Conservation (phyloP, 2,797 vertebrate genomes). For the Helarctos malayanus region DNA sequence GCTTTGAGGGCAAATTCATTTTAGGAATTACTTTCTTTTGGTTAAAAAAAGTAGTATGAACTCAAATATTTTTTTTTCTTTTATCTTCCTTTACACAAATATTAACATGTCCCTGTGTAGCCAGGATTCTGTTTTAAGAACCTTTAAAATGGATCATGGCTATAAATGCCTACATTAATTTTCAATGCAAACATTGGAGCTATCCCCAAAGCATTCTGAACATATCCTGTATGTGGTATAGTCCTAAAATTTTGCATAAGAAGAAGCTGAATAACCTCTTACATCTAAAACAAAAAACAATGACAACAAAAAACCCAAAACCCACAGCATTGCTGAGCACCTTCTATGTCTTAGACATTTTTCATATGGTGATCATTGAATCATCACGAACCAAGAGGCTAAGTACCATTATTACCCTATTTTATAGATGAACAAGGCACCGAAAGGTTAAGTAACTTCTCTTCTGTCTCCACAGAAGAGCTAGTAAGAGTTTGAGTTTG, state of each 20-base stretch:
- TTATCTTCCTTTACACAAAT: not conserved
- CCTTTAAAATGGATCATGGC: not conserved
- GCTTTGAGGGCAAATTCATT: not conserved
- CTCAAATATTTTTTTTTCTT: not conserved
- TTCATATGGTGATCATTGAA: not conserved
- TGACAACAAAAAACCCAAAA: not conserved
- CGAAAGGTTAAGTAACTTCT: not conserved
- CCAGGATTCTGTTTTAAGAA: slow-evolving; percentile 41
- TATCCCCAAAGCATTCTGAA: not conserved
- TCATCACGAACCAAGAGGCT: not conserved
- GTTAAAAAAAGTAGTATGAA: not conserved
- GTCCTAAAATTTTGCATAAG: not conserved
- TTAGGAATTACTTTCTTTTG: not conserved
- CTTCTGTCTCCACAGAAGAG: not conserved
- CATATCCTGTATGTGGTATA: not conserved
- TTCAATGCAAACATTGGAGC: not conserved
- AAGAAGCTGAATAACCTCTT: not conserved
- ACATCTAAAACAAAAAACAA: not conserved
- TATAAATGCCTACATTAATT: not conserved
- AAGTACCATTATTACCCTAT: not conserved
- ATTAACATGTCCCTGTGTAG: not conserved
- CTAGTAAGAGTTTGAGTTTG: not conserved
- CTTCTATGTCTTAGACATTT: not conserved
- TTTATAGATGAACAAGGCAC: not conserved
- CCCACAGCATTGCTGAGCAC: not conserved